Conservation (phyloP, 1,140 invertebrate genomes). For the Lepidurus apus region DNA sequence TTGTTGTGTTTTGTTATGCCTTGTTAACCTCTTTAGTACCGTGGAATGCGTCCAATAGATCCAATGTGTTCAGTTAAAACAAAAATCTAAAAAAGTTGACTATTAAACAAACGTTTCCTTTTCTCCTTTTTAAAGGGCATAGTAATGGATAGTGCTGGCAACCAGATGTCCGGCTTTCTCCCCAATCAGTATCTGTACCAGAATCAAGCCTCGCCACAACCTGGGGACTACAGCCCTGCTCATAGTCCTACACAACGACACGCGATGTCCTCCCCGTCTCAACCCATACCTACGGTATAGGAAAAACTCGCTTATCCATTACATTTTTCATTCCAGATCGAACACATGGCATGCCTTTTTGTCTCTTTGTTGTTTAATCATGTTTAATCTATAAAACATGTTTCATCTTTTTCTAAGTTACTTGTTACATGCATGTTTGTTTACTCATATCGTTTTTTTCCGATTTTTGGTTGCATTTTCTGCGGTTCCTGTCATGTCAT, state of each 20-base stretch:
- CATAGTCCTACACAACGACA: slow-evolving; percentile 30
- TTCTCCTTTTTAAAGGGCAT: slow-evolving; percentile 24
- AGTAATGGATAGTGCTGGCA: slow-evolving; percentile 28
- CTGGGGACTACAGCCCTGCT: slow-evolving; percentile 26
- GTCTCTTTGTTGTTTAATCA: slow-evolving; percentile 41
- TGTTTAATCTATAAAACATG: slow-evolving; percentile 39
- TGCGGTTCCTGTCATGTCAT: slow-evolving; percentile 30
- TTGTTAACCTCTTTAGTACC: not conserved
- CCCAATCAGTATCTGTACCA: slow-evolving; percentile 30
- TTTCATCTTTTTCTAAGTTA: slow-evolving; percentile 26
- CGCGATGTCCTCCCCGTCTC: slow-evolving; percentile 26
- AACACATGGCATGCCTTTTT: slow-evolving; percentile 33
- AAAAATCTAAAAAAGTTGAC: too few species aligned
- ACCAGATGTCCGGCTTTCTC: slow-evolving; percentile 27
- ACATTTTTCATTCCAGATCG: too few species aligned
- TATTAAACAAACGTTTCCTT: not conserved
- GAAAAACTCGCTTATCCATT: too few species aligned
- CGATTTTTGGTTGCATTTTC: slow-evolving; percentile 25
- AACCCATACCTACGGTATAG: slow-evolving; percentile 33
- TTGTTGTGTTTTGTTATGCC: not conserved
- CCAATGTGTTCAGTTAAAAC: not conserved
- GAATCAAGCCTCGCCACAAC: slow-evolving; percentile 25
- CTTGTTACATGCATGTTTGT: slow-evolving; percentile 16
- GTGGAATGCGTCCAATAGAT: slow-evolving; percentile 20
- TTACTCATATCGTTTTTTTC: not conserved